phyloP scores from a whole-genome alignment of 2,888 invertebrate genomes.

The Incurvaria masculella region DNA sequence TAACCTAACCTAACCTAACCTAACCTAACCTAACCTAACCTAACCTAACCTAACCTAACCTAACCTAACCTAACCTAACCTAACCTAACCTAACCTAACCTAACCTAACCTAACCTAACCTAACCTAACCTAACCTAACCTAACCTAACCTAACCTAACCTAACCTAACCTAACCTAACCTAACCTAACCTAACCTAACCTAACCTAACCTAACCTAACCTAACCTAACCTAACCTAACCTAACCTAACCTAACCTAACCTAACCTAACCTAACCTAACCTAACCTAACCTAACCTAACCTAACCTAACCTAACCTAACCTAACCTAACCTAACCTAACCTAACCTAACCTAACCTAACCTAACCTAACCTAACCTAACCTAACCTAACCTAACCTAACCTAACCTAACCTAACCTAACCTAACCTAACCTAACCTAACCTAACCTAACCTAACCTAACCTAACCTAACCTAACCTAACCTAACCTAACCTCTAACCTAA shows the following conservation, averaged over 20 bases:
- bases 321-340: constrained; percentile 12
- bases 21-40: constrained; percentile 13
- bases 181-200: constrained; percentile 8
- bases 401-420: constrained; percentile 12
- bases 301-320: constrained; percentile 13
- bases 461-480: constrained; percentile 17
- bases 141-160: constrained; percentile 11
- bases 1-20: constrained; percentile 17
- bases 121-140: constrained; percentile 16
- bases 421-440: constrained; percentile 10
- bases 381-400: constrained; percentile 14
- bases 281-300: constrained; percentile 10
- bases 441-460: constrained; percentile 14
- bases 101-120: constrained; percentile 15
- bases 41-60: constrained; percentile 16
- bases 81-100: constrained; percentile 13
- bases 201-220: constrained; percentile 13
- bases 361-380: constrained; percentile 13
- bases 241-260: constrained; percentile 16
- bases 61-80: constrained; percentile 15
- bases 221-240: constrained; percentile 12
- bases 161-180: constrained; percentile 11
- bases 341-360: constrained; percentile 15
- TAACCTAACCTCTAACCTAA: constrained; percentile 9
- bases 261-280: constrained; percentile 11